Base-by-base conservation (phyloP, 1,140 invertebrate genomes). In the Andrena cerasifolii region DNA sequence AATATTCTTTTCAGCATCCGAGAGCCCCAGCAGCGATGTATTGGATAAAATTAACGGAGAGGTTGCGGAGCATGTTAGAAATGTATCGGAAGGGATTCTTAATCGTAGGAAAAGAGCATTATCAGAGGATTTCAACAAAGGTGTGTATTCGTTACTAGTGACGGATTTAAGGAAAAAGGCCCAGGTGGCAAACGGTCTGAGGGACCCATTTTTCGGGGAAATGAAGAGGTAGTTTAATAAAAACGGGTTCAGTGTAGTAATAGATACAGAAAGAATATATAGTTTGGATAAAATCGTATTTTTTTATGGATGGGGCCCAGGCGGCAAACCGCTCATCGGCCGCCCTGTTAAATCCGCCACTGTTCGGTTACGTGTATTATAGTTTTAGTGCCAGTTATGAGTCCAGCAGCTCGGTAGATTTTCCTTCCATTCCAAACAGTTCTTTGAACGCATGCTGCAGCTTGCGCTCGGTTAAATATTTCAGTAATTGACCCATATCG, bases 401-500 rank as follows among this genome's bases (percentile, higher is more conserved):
- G 40, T 70, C 24, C 21, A 49, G 12, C 0, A 77, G 10, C 56
- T 80, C 54, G 4, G 12, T 53, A 40, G 36, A 70, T 86, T 91
- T 92, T 16, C 93, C 93, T 83, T 95, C 94, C 28, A 97, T 92
- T 16, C 96, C 96, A 94, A 97, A 97, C 83, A 96, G 94, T 84
- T 96, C 94, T 91, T 95, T 95, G 92, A 97, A 97, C 65, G 95
- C 94, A 90, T 96, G 93, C 56, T 92, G 94, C 54, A 94, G 94
- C 16, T 94, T 89, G 87, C 95, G 95, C 58, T 95, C 88, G 47
- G 95, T 93, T 79, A 97, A 91, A 92, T 95, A 97, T 79, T 95
- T 95, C 65, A 94, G 94, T 79, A 98, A 94, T 84, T 95, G 94
- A 40, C 95, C 95, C 94, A 97, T 95, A 88, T 97, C 94, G 92